Percentiles rank a stretch among this genome's conserved stretches.
phyloP scores from a whole-genome alignment of 2,797 vertebrate genomes.

The Myripristis murdjan region DNA sequence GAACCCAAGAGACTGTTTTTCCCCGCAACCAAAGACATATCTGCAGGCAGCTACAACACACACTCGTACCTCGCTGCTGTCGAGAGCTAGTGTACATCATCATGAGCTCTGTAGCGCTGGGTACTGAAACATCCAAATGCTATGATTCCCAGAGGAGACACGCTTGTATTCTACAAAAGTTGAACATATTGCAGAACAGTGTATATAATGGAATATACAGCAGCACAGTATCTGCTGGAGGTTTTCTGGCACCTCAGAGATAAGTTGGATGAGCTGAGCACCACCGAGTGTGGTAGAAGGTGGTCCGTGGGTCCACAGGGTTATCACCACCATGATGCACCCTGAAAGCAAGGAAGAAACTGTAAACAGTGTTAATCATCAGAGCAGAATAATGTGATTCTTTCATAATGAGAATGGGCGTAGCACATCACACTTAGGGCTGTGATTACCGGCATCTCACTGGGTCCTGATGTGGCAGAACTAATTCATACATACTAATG shows the following conservation, averaged over 20 bases:
- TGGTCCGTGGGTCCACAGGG: constrained; percentile 34
- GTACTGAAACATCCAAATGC: constrained; percentile 76
- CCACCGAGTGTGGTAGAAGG: constrained; percentile 41
- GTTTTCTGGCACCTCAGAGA: constrained; percentile 67
- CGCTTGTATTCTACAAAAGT: constrained; percentile 75
- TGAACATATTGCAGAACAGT: constrained; percentile 76
- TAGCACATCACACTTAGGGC: constrained; percentile 71
- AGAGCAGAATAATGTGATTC: constrained; percentile 73
- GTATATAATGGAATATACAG: constrained; percentile 64
- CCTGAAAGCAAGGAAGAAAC: constrained; percentile 6
- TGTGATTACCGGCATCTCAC: constrained; percentile 76
- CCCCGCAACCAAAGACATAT: constrained; percentile 78
- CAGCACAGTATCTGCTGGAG: constrained; percentile 59
- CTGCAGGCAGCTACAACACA: constrained; percentile 80
- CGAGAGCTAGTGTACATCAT: constrained; percentile 71
- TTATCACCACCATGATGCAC: constrained; percentile 19
- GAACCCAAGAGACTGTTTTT: constrained; percentile 75
- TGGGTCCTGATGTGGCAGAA: constrained; percentile 77
- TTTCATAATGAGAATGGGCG: constrained; percentile 70
- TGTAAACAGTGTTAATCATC: constrained; percentile 72
- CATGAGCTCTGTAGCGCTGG: constrained; percentile 70
- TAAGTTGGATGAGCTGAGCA: constrained; percentile 58
- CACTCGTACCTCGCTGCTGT: constrained; percentile 53
- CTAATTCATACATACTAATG: constrained; percentile 78
- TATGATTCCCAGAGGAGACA: constrained; percentile 68